Base-by-base conservation (phyloP, 2,888 invertebrate genomes). In the Aphodius sticticus region DNA sequence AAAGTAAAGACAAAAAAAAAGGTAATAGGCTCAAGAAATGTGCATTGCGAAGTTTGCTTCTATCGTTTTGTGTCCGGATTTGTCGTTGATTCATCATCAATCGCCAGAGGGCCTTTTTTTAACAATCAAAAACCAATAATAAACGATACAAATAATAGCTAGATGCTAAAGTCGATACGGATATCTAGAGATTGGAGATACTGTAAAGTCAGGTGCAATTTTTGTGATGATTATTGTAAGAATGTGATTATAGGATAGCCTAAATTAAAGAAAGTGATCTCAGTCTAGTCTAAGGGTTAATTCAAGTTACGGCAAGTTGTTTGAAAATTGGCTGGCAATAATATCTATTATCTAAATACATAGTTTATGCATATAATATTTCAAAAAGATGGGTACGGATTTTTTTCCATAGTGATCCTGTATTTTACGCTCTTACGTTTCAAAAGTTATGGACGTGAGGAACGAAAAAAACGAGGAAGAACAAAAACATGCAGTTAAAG, bases 131-230 rank as follows among this genome's bases (percentile, higher is more conserved):
- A 53, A 53, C 53, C 7, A 3, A 53, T 7, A 53, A 53, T 12
- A 53, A 53, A 53, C 53, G 7, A 53, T 53, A 12, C 7, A 9
- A 53, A 53, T 53, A 1, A 26, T 26, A 26, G 26, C 26, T 26
- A 3, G 26, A 26, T 26, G 26, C 26, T 26, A 26, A 26, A 26
- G 26, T 26, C 26, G 26, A 26, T 26, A 26, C 26, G 26, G 26
- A 26, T 3, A 26, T 53, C 12, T 53, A 9, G 4, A 2, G 12
- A 53, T 53, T 12, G 53, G 7, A 53, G 53, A 2, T 53, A 53
- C 6, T 53, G 12, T 26, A 71, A 74, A 74, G 15, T 35, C 74
- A 36, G 74, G 74, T 74, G 74, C 74, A 74, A 74, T 74, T 16
- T 35, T 74, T 74, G 74, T 74, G 74, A 74, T 74, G 35, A 74